A percentile compares a stretch with the other conserved stretches of the same genome.
Conservation (phyloP, 2,888 invertebrate genomes). For the Ptychoptera albimana region DNA sequence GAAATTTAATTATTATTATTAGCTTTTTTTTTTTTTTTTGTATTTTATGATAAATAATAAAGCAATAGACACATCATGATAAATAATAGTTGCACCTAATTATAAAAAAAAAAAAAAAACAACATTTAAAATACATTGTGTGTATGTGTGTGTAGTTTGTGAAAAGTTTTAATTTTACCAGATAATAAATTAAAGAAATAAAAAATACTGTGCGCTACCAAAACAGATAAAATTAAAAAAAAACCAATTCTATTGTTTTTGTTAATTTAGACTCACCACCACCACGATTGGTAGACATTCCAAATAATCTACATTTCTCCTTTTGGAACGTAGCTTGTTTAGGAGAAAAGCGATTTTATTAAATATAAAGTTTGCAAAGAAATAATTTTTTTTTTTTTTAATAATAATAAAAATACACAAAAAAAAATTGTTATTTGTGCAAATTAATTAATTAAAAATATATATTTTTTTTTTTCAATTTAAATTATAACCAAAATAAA, state of each 20-base stretch:
- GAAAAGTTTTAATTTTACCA: too few species aligned
- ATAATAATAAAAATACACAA: background rate
- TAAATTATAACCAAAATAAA: too few species aligned
- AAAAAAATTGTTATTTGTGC: too few species aligned
- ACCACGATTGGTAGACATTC: background rate
- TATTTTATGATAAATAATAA: background rate
- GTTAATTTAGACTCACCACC: background rate
- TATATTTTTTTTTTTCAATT: too few species aligned
- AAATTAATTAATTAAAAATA: too few species aligned
- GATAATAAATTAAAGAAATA: too few species aligned
- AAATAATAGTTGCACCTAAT: too few species aligned
- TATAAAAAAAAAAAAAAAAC: background rate
- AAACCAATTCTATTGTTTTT: background rate
- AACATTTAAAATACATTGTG: background rate
- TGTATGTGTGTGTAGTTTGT: too few species aligned
- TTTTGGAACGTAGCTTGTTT: constrained; percentile 6
- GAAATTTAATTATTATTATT: too few species aligned
- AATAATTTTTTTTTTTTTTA: background rate
- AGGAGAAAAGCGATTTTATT: background rate
- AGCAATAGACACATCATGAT: constrained; percentile 1
- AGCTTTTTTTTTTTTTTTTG: background rate
- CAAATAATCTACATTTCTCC: background rate
- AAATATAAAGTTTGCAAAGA: background rate
- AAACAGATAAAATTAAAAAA: too few species aligned
- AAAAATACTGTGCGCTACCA: too few species aligned